Evolutionary conservation across 2,888 invertebrate genomes (phyloP), one percentile per base, ranked within the genome.

Genomic region (Sarcophaga subvicina): DNA sequence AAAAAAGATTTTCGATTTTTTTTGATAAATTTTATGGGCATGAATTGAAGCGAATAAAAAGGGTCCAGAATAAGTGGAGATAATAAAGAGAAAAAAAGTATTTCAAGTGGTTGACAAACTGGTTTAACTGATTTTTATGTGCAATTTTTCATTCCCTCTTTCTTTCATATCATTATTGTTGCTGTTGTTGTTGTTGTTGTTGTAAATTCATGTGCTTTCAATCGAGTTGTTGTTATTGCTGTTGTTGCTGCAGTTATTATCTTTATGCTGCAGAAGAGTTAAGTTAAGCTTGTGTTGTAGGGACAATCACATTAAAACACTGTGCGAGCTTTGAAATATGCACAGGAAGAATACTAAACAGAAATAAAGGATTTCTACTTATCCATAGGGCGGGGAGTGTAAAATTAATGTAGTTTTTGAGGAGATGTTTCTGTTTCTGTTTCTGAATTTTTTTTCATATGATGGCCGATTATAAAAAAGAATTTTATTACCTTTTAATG

Each of bases 401-500:
- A 14, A 14, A 54, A 14, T 54, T 1, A 1, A 54, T 37, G 37
- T 37, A 37, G 37, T 37, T 37, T 14, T 54, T 54, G 54, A 17
- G 10, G 54, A 54, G 37, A 10, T 37, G 37, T 37, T 37, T 37
- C 37, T 37, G 37, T 37, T 37, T 37, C 37, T 37, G 37, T 37
- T 37, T 37, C 10, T 37, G 10, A 72, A 69, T 27, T 72, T 49
- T 70, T 76, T 60, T 0, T 14, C 25, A 54, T 77, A 66, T 54
- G 83, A 72, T 76, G 75, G 69, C 66, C 78, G 82, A 79, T 87
- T 84, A 84, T 76, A 82, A 87, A 87, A 83, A 72, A 54, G 75
- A 85, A 79, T 87, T 86, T 87, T 87, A 87, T 87, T 87, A 84
- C 87, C 79, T 87, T 87, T 87, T 87, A 87, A 87, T 87, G 79